phyloP scores from a whole-genome alignment of 2,888 invertebrate genomes.

The Pristionchus mayeri region DNA sequence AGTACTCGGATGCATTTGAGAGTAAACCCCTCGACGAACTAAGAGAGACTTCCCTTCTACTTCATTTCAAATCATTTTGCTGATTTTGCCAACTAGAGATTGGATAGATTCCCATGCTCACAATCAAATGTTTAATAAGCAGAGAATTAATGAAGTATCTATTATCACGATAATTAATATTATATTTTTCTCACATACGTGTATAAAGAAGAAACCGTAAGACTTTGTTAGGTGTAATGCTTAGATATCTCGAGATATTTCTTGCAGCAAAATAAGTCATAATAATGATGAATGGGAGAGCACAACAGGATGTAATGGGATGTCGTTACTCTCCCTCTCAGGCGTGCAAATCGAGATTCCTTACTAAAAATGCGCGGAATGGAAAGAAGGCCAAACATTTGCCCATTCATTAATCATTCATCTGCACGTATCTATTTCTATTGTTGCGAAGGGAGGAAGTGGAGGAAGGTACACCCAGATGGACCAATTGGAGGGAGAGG shows the following conservation, averaged over 20 bases:
- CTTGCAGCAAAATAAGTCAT: slow-evolving; percentile 2
- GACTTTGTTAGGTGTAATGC: no score
- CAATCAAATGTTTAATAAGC: no score
- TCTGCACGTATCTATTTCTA: slow-evolving; percentile 12
- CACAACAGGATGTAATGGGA: not conserved
- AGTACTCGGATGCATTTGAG: slow-evolving; percentile 10
- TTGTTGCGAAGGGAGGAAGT: not conserved
- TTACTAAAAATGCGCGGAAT: not conserved
- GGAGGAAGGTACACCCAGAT: not conserved
- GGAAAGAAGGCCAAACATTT: not conserved
- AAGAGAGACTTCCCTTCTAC: no score
- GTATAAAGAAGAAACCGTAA: no score
- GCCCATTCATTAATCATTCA: not conserved
- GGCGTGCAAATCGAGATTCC: not conserved
- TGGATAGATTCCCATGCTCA: no score
- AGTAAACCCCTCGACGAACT: no score
- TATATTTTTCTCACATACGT: no score
- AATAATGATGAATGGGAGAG: not conserved
- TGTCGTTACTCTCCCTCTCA: not conserved
- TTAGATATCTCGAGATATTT: no score
- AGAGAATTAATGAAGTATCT: no score
- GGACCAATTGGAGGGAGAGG: not conserved
- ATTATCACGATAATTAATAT: no score
- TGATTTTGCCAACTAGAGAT: no score
- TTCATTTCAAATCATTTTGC: no score